Evolutionary conservation across 2,888 invertebrate species (phyloP), one percentile per base, ranked within the genome.

Genomic region (Erynnis tages): DNA sequence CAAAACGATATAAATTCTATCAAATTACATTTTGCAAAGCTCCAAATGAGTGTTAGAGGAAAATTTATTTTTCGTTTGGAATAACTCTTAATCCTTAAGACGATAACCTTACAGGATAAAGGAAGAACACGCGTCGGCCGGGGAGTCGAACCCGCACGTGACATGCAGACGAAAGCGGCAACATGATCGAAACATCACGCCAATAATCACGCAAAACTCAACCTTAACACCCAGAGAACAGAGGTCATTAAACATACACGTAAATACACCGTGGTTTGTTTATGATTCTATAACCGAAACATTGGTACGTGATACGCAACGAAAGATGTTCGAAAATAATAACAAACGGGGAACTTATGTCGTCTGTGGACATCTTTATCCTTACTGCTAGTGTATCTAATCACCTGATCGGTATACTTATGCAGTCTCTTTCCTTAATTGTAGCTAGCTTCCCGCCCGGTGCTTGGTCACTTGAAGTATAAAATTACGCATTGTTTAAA

Each of bases 131-230:
- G 61, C 67, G 67, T 69, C 69, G 66, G 66, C 66, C 69, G 67
- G 73, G 76, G 77, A 79, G 73, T 70, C 77, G 76, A 77, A 76
- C 77, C 69, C 54, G 62, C 56, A 87, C 87, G 87, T 87, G 87
- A 85, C 65, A 54, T 48, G 86, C 74, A 82, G 72, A 70, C 81
- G 61, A 73, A 87, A 76, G 66, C 59, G 59, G 57, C 61, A 59
- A 67, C 66, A 65, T 63, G 34, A 77, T 74, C 73, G 69, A 69
- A 70, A 66, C 58, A 54, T 48, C 54, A 55, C 53, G 58, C 54
- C 64, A 60, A 45, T 46, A 25, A 19, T 30, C 40, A 54, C 68
- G 62, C 59, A 48, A 76, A 67, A 67, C 56, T 60, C 57, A 43
- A 67, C 74, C 65, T 59, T 78, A 74, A 50, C 1, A 0, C 14